Conservation (phyloP, 2,113 vertebrate species). For the Cathartes aura region DNA sequence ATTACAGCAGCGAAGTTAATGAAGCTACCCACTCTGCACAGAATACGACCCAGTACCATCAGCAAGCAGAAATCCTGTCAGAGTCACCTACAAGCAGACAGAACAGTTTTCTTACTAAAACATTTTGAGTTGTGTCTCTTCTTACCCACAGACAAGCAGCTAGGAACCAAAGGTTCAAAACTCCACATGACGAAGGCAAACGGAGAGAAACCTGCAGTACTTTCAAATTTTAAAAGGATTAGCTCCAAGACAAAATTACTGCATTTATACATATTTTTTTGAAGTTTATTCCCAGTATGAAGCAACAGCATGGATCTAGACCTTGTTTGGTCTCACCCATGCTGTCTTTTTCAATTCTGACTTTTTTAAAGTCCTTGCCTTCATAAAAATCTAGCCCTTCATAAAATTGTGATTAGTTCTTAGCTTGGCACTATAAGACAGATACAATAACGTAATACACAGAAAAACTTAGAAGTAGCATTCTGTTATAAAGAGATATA, state of each 20-base stretch:
- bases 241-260: neutral
- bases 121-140: neutral
- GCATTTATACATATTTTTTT: accelerated
- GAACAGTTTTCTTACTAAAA: neutral
- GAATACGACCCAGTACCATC: neutral
- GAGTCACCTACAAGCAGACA: neutral
- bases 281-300: neutral
- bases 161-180: neutral
- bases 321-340: neutral
- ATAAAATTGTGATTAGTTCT: neutral
- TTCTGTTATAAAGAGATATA: neutral
- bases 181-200: neutral
- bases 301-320: neutral
- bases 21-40: neutral
- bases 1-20: neutral
- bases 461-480: neutral
- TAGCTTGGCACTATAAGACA: neutral
- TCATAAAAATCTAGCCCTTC: neutral
- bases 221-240: neutral
- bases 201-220: neutral
- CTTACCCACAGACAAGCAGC: neutral
- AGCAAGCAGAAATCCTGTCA: neutral
- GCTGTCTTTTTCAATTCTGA: neutral
- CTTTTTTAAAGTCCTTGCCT: neutral
- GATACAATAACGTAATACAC: neutral